Percentiles rank a stretch among this genome's conserved stretches.
These are phyloP conservation scores for Catostylus mosaicus DNA, from an alignment of 30 jellyfish, hydroid and myxozoan genomes.

Conservation along the genomic window DNA sequence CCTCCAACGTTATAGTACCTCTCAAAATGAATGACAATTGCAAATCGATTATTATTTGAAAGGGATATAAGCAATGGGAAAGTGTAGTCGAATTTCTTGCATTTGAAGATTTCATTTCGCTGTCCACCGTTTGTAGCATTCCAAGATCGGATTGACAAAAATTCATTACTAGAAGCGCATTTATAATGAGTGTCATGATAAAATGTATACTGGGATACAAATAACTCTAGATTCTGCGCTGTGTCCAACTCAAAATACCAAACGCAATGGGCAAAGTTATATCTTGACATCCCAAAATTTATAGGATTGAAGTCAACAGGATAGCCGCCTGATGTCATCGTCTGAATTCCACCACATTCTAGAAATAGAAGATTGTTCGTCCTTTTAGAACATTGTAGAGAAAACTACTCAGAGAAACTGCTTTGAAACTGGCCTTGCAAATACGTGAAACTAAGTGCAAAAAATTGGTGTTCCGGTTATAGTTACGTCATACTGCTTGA, in stretches of 20 bases:
- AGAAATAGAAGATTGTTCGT: too few relatives aligned
- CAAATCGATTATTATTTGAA: not conserved
- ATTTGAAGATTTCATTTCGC: not conserved
- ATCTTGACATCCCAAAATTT: not conserved
- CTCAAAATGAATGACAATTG: not conserved
- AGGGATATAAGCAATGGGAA: not conserved
- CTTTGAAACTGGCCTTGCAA: too few relatives aligned
- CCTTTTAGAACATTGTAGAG: too few relatives aligned
- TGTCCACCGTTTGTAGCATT: not conserved
- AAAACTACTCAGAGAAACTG: too few relatives aligned
- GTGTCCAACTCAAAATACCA: conserved; percentile 14
- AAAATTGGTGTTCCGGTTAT: too few relatives aligned
- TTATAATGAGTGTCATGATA: not conserved
- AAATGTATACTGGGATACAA: not conserved
- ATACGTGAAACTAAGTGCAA: too few relatives aligned
- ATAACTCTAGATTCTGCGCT: not conserved
- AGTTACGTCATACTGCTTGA: too few relatives aligned
- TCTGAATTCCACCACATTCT: conserved; percentile 24
- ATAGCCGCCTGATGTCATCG: not conserved
- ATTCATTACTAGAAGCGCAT: conserved; percentile 4
- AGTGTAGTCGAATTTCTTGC: not conserved
- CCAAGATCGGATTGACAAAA: conserved; percentile 10
- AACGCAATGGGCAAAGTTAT: conserved; percentile 1
- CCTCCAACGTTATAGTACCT: not conserved
- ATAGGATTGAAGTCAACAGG: not conserved